A percentile compares a stretch with the other conserved stretches of the same genome.
Evolutionary conservation across 2,888 invertebrate species (phyloP).

Genomic region (Augochlorella aurata): DNA sequence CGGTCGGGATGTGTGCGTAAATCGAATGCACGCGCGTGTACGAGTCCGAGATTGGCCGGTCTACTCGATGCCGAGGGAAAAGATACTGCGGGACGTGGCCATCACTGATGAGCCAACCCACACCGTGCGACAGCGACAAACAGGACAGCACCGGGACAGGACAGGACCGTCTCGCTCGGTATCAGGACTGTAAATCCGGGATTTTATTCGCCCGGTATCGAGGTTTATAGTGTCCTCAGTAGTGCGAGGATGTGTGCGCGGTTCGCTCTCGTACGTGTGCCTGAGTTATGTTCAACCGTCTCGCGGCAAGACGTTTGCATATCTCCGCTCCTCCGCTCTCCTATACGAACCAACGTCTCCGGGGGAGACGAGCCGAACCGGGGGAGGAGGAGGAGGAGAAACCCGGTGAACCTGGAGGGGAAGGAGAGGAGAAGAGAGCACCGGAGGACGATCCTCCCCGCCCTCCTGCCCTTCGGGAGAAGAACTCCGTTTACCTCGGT

Average conservation of each 20-base stretch:
- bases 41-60: conserved; percentile 63
- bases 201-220: conserved; percentile 81
- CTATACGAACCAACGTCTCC: conserved; percentile 51
- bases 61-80: conserved; percentile 65
- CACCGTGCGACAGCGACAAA: conserved; percentile 78
- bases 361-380: conserved; percentile 42
- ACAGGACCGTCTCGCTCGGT: conserved; percentile 75
- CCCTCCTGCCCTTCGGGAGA: conserved; percentile 36
- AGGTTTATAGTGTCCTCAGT: conserved; percentile 81
- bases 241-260: conserved; percentile 64
- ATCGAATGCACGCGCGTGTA: conserved; percentile 60
- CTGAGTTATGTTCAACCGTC: conserved; percentile 79
- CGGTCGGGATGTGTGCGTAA: conserved; percentile 41
- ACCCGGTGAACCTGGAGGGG: conserved; percentile 21
- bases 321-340: conserved; percentile 72
- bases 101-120: conserved; percentile 80
- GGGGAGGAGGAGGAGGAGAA: background rate
- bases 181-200: conserved; percentile 81
- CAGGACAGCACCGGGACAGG: conserved; percentile 75
- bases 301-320: conserved; percentile 78
- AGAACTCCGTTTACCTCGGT: conserved; percentile 65
- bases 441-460: conserved; percentile 51
- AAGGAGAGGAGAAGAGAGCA: conserved; percentile 9
- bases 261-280: conserved; percentile 69
- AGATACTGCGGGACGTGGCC: conserved; percentile 74